Conservation (phyloP, 2,888 invertebrate species). For the Acleris emargana region DNA sequence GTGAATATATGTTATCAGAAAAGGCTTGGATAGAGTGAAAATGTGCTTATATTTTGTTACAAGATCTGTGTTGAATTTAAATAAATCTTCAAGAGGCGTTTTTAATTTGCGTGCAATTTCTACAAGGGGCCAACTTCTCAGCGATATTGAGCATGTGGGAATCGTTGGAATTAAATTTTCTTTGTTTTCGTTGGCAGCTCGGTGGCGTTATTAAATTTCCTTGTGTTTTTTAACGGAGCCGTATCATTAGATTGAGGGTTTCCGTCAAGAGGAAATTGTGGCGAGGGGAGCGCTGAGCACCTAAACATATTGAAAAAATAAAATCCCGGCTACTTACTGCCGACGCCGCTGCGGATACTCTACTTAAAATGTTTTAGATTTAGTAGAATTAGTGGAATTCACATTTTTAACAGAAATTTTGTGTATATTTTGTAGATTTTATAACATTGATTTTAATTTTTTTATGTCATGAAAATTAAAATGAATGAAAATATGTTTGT, state of each 20-base stretch:
- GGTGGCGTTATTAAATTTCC: constrained; percentile 83
- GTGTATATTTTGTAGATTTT: too few relatives aligned
- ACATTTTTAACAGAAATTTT: neutral
- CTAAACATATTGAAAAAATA: constrained; percentile 84
- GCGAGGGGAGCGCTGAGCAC: constrained; percentile 77
- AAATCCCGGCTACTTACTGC: constrained; percentile 77
- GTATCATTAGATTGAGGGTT: constrained; percentile 84
- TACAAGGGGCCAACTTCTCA: constrained; percentile 69
- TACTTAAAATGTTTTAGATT: constrained; percentile 42
- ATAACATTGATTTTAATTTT: too few relatives aligned
- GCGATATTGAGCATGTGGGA: constrained; percentile 82
- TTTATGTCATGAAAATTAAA: too few relatives aligned
- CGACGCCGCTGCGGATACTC: constrained; percentile 56
- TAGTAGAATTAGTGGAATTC: neutral
- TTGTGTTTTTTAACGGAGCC: constrained; percentile 84
- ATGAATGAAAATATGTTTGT: too few relatives aligned
- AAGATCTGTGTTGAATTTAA: constrained; percentile 2
- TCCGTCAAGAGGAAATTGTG: constrained; percentile 84
- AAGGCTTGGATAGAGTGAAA: constrained; percentile 36
- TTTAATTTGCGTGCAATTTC: constrained; percentile 62
- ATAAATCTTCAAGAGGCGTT: constrained; percentile 40
- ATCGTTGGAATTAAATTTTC: constrained; percentile 82
- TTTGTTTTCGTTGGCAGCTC: constrained; percentile 75
- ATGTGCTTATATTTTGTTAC: constrained; percentile 26
- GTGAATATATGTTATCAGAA: neutral